Conservation (phyloP, 2,888 invertebrate species). For the Drosophila pseudotalamancana region DNA sequence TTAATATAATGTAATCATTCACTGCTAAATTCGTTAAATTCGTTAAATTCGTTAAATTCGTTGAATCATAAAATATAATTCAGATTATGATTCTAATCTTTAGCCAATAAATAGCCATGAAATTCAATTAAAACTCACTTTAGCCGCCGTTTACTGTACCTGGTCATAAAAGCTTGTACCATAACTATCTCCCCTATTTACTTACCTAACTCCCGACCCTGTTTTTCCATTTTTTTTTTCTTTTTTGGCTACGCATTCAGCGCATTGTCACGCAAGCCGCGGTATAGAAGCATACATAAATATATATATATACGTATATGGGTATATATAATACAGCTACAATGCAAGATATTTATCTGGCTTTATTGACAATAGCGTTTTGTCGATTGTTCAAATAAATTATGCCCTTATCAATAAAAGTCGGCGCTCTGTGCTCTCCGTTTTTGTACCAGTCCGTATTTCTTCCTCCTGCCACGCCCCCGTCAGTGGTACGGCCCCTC, state of each 20-base stretch:
- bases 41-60: too few relatives aligned
- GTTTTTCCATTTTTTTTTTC: conserved; percentile 4
- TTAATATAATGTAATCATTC: too few relatives aligned
- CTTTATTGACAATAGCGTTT: conserved; percentile 79
- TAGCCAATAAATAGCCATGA: not conserved
- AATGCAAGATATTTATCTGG: conserved; percentile 79
- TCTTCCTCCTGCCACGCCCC: not conserved
- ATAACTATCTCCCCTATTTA: conserved; percentile 16
- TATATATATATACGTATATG: conserved; percentile 1
- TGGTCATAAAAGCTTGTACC: conserved; percentile 22
- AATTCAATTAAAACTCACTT: not conserved
- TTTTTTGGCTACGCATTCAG: conserved; percentile 22
- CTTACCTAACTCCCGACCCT: conserved; percentile 5
- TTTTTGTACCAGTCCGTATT: not conserved
- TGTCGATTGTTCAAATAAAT: conserved; percentile 81
- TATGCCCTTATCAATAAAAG: conserved; percentile 78
- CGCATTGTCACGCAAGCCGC: conserved; percentile 72
- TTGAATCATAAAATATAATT: too few relatives aligned
- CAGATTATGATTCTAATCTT: too few relatives aligned
- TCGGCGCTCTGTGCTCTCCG: conserved; percentile 17
- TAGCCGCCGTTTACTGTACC: conserved; percentile 29
- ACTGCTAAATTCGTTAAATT: too few relatives aligned
- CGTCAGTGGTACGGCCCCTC: not conserved
- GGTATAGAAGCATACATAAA: conserved; percentile 24
- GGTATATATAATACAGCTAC: conserved; percentile 57